Base-by-base conservation (phyloP, 2,888 invertebrate genomes). In the Stenoptilia bipunctidactyla region DNA sequence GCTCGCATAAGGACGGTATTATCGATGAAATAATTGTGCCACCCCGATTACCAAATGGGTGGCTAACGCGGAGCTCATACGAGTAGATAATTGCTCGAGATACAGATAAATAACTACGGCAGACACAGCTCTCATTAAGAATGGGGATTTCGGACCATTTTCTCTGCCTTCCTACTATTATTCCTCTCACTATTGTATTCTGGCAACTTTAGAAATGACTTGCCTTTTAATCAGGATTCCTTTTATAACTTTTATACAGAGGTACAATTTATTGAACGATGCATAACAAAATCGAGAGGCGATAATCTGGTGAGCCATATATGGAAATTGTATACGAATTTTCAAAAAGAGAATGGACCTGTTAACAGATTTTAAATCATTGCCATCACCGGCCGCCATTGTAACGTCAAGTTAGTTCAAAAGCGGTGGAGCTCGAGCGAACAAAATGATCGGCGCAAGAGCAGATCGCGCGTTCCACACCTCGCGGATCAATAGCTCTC, bases 331-430 rank as follows among this genome's bases (percentile, higher is more conserved):
- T 76, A 76, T 76, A 79, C 79, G 69, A 79, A 80, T 82, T 77
- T 77, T 80, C 80, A 82, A 83, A 83, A 82, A 82, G 79, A 82
- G 74, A 72, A 82, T 59, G 77, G 74, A 73, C 71, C 80, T 82
- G 83, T 83, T 82, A 83, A 83, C 83, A 82, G 82, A 82, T 83
- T 83, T 83, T 83, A 83, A 83, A 83, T 83, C 83, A 83, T 82
- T 80, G 80, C 83, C 76, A 79, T 83, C 83, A 74, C 60, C 50
- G 59, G 67, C 53, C 62, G 58, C 83, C 70, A 83, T 83, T 83
- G 83, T 83, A 69, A 79, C 68, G 83, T 83, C 83, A 82, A 62
- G 75, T 80, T 77, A 73, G 79, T 79, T 79, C 82, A 80, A 74
- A 80, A 79, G 73, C 79, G 77, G 76, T 68, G 66, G 69, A 72